phyloP scores from a whole-genome alignment of 2,113 vertebrate genomes.

The Barnardius zonarius region DNA sequence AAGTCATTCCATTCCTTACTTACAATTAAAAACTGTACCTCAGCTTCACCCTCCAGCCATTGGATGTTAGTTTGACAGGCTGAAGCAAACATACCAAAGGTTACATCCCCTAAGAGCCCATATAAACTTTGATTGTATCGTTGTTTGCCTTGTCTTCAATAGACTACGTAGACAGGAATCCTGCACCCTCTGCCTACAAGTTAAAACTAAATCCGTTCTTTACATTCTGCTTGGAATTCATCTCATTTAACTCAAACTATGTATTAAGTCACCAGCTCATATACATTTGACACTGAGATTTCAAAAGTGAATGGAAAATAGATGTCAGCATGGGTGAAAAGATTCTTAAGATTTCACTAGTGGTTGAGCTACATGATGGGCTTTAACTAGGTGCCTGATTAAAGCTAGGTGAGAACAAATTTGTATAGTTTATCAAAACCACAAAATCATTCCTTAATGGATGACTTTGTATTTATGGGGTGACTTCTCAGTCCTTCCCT shows the following conservation, averaged over 20 bases:
- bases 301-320: background rate
- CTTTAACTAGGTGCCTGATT: background rate
- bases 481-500: background rate
- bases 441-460: background rate
- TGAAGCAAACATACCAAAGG: background rate
- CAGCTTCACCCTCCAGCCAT: background rate
- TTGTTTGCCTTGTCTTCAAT: background rate
- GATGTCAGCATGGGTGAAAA: background rate
- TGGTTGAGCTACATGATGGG: background rate
- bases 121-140: background rate
- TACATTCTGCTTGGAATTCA: background rate
- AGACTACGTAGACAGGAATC: background rate
- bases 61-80: background rate
- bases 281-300: background rate
- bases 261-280: background rate
- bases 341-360: background rate
- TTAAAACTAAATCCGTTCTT: background rate
- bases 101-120: background rate
- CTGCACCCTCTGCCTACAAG: background rate
- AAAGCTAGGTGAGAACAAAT: background rate
- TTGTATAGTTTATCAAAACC: background rate
- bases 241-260: background rate
- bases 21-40: background rate
- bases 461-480: background rate
- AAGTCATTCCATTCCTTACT: constrained; percentile 1